These are phyloP conservation scores for Vanessa tameamea DNA, from an alignment of 1,140 invertebrate species.

Conservation along the genomic window DNA sequence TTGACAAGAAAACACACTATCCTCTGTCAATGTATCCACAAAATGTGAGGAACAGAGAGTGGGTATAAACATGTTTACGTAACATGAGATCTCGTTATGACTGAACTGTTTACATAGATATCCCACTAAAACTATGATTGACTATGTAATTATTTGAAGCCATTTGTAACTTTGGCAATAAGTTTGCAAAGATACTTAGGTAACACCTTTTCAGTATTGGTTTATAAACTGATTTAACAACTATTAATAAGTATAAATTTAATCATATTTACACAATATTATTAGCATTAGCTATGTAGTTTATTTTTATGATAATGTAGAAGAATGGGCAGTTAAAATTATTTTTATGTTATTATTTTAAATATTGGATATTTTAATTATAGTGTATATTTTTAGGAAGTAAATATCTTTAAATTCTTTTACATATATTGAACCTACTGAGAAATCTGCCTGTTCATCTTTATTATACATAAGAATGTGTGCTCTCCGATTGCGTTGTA, in stretches of 20 bases:
- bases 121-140: conserved; percentile 16
- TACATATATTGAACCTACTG: not conserved
- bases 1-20: conserved; percentile 55
- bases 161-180: conserved; percentile 71
- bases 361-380: conserved; percentile 16
- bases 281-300: conserved; percentile 72
- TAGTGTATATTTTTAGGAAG: conserved; percentile 31
- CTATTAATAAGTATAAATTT: conserved; percentile 66
- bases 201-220: conserved; percentile 77
- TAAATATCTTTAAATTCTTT: not conserved
- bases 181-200: conserved; percentile 70
- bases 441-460: conserved; percentile 33
- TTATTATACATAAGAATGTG: conserved; percentile 37
- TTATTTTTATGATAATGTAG: conserved; percentile 52
- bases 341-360: conserved; percentile 28
- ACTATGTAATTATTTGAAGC: conserved; percentile 40
- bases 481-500: conserved; percentile 43
- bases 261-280: conserved; percentile 73
- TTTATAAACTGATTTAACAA: conserved; percentile 67
- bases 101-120: conserved; percentile 40
- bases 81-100: conserved; percentile 48
- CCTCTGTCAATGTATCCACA: conserved; percentile 37
- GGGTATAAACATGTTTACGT: conserved; percentile 35
- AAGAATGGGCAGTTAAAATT: conserved; percentile 41
- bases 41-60: conserved; percentile 37